Evolutionary conservation across 2,113 vertebrate species (phyloP).

Genomic region (Harpagus bidentatus): DNA sequence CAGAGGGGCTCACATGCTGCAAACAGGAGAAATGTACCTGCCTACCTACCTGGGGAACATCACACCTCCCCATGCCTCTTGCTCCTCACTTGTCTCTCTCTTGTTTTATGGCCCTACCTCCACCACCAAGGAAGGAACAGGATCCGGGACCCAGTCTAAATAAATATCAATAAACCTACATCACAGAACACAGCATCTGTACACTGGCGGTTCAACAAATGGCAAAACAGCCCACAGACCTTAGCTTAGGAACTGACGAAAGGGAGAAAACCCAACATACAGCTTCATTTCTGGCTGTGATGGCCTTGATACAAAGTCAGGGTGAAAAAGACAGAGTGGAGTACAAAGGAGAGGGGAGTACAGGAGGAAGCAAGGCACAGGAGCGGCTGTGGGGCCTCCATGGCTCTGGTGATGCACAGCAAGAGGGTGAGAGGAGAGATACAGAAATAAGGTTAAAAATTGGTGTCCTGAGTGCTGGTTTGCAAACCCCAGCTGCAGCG

Average conservation of each 20-base stretch:
- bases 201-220: neutral
- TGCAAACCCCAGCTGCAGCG: neutral
- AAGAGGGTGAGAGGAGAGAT: neutral
- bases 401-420: fast-evolving
- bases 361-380: neutral
- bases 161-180: neutral
- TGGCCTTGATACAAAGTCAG: neutral
- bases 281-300: neutral
- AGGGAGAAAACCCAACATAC: fast-evolving
- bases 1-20: neutral
- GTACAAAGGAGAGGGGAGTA: neutral
- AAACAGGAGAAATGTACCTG: neutral
- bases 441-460: neutral
- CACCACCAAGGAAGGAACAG: fast-evolving
- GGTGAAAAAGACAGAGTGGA: neutral
- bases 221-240: neutral
- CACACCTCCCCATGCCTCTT: neutral
- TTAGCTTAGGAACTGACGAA: neutral
- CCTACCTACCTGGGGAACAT: neutral
- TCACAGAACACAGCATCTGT: neutral
- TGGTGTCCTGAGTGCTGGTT: fast-evolving
- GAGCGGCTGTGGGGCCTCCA: neutral
- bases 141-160: neutral
- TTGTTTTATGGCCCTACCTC: neutral
- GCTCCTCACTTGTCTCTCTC: neutral